Conservation (phyloP, 2,888 invertebrate species). For the Mycogona germanica region DNA sequence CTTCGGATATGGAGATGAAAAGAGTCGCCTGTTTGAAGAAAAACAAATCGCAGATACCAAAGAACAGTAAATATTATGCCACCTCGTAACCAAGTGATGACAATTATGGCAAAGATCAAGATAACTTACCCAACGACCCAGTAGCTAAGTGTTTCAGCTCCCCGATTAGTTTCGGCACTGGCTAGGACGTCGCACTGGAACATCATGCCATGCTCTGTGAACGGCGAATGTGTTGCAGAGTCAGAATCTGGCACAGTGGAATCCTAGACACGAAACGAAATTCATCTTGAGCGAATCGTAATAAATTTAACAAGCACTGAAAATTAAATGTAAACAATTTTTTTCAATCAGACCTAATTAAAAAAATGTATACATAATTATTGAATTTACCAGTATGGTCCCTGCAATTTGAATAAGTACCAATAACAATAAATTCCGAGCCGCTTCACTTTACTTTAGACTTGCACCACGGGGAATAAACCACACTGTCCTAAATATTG, state of each 20-base stretch:
- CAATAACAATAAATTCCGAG: too few species aligned
- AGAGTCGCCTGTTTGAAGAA: conserved; percentile 49
- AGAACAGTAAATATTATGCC: neutral
- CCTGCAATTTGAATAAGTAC: too few species aligned
- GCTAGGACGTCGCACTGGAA: conserved; percentile 33
- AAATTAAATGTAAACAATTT: conserved; percentile 22
- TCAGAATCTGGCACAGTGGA: neutral
- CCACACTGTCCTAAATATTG: too few species aligned
- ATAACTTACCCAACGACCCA: conserved; percentile 62
- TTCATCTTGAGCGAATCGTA: conserved; percentile 49
- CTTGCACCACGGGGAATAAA: too few species aligned
- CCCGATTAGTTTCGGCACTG: conserved; percentile 13
- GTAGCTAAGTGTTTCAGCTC: conserved; percentile 42
- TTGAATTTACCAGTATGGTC: too few species aligned
- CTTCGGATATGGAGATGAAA: conserved; percentile 58
- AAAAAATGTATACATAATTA: too few species aligned
- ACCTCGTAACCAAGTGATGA: neutral
- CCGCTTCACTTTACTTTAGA: too few species aligned
- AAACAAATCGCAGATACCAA: neutral
- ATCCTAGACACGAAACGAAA: neutral
- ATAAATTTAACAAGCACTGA: conserved; percentile 52
- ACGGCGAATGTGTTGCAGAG: neutral
- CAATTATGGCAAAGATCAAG: neutral
- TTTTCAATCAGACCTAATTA: conserved; percentile 37
- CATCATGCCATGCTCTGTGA: conserved; percentile 72